Evolutionary conservation across 2,888 invertebrate species (phyloP), one percentile per base, ranked within the genome.

Genomic region (Acronicta aceris): DNA sequence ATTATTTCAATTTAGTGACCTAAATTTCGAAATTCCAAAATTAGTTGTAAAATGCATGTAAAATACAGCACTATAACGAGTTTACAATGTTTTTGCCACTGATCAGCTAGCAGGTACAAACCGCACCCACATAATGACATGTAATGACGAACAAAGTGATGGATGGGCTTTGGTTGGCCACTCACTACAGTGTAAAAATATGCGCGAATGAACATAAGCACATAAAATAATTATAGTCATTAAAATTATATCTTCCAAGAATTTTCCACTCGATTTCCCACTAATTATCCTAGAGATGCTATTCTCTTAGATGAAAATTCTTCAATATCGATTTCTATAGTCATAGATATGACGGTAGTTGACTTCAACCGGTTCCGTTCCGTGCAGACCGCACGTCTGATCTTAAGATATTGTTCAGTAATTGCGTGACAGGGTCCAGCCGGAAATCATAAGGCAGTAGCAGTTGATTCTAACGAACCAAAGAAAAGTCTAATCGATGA

Each of bases 261-360:
- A 61, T 65, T 52, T 54, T 68, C 33, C 55, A 46, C 65, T 60
- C 50, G 57, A 71, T 61, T 71, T 60, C 10, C 30, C 53, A 46
- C 53, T 43, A 68, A 59, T 71, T 71, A 60, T 55, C 30, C 12
- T 17, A 43, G 33, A 51, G 45, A 52, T 21, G 55, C 25, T 57
- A 30, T 33, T 41, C 21, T 36, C 12, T 9, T 38, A 51, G 15
- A 41, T 8, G 10, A 41, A 7, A 27, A 5, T 1, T 5, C 1
- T 27, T 5, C 27, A 27, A 27, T 6, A 27, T 27, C 27, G 6
- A 5, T 5, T 25, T 25, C 25, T 25, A 25, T 25, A 4, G 25
- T 25, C 25, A 25, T n/a, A n/a, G n/a, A n/a, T n/a, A 5, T 25
- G 5, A 25, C 5, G 25, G 5, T 5, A 5, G 25, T 25, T 25